Conservation (phyloP, 2,888 invertebrate species). For the Pycnomerus fuliginosus region DNA sequence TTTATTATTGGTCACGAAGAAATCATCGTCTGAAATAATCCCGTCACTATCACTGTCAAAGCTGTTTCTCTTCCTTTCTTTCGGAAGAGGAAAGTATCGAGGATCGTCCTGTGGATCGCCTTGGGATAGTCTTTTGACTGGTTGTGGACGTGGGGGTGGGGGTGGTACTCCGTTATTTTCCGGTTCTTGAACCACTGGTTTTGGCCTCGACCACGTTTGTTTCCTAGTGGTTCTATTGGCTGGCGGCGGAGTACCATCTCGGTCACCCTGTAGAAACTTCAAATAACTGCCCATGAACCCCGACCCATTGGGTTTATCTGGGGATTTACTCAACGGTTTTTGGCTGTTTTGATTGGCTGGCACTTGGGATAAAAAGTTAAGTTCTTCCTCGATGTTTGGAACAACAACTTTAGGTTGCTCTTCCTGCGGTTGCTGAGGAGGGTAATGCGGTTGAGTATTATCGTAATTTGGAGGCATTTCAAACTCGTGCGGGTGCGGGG, state of each 20-base stretch:
- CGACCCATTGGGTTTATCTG: conserved; percentile 63
- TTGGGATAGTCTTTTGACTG: conserved; percentile 48
- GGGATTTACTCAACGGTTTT: conserved; percentile 57
- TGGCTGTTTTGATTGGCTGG: conserved; percentile 6
- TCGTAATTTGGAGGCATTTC: conserved; percentile 60
- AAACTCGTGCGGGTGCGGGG: conserved; percentile 53
- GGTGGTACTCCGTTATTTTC: conserved; percentile 39
- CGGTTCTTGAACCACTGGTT: conserved; percentile 27
- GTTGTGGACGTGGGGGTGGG: conserved; percentile 52
- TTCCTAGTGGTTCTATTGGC: conserved; percentile 65
- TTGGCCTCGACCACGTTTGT: conserved; percentile 64
- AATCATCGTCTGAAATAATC: conserved; percentile 59
- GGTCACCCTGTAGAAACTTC: conserved; percentile 80
- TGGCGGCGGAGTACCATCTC: conserved; percentile 79
- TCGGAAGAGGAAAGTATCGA: conserved; percentile 68
- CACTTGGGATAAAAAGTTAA: conserved; percentile 68
- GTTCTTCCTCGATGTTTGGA: conserved; percentile 86
- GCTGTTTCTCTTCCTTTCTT: conserved; percentile 66
- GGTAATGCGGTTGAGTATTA: conserved; percentile 51
- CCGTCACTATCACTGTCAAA: conserved; percentile 69
- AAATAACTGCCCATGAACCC: conserved; percentile 87
- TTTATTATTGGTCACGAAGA: conserved; percentile 39
- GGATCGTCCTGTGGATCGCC: conserved; percentile 67
- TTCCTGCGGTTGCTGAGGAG: conserved; percentile 54
- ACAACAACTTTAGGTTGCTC: conserved; percentile 82